Evolutionary conservation across 2,888 invertebrate genomes (phyloP), one percentile per base, ranked within the genome.

Genomic region (Pecten maximus): DNA sequence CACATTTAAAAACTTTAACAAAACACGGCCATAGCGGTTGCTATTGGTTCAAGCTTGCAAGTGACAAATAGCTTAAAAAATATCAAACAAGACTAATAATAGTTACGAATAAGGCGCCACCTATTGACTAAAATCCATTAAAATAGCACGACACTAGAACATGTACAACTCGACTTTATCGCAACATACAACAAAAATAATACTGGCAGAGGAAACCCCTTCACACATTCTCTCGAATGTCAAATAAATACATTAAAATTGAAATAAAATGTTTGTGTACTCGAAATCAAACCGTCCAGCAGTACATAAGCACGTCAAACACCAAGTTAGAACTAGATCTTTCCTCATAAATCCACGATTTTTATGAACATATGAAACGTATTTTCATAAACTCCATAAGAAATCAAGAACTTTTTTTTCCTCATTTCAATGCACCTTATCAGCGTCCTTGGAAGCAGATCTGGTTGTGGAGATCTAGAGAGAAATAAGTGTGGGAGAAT

Each of bases 401-500:
- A 54, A 8, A 74, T 35, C 74, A 35, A 74, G 74, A 74, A 35
- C 74, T 74, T 6, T 28, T 28, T 74, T 74, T 15, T 74, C 1
- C n/a, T 35, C 74, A 8, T 74, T n/a, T 54, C n/a, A 19, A n/a
- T n/a, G 19, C 23, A 19, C 74, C 8, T 23, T 74, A 12, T 74
- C 35, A 23, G 35, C 28, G 19, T 74, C 35, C 35, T 60, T 23
- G 3, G 60, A 60, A 74, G 54, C n/a, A 54, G 74, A 74, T 74
- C 74, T 60, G 16, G 10, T 15, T 44, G 10, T 16, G 15, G 8
- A 50, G 60, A 28, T 28, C 28, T 92, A 95, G 88, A 95, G 91
- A 0, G 95, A 94, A 88, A 95, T 94, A 35, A 95, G 92, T 0
- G 98, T 98, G 40, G 98, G 98, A 89, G 98, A 98, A 28, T 92